Evolutionary conservation across 2,113 vertebrate genomes (phyloP).

Genomic region (Coregonus clupeaformis): DNA sequence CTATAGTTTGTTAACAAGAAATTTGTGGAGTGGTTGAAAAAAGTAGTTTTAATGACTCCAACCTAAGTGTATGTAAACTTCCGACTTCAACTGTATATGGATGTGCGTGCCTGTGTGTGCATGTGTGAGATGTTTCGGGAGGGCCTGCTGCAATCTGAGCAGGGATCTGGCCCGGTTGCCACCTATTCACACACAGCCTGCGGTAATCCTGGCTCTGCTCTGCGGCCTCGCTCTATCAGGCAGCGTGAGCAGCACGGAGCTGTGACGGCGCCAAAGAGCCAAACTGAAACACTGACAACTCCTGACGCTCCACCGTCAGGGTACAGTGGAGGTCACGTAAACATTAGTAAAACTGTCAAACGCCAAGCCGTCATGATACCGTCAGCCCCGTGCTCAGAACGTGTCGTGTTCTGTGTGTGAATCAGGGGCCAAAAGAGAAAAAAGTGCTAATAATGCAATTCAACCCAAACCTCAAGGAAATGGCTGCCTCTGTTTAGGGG

Average conservation of each 20-base stretch:
- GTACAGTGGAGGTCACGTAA: slow-evolving; percentile 7
- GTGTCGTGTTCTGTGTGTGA: background rate
- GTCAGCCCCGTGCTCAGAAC: background rate
- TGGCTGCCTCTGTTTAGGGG: slow-evolving; percentile 24
- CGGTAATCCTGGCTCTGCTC: background rate
- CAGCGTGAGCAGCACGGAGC: background rate
- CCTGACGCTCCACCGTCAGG: slow-evolving; percentile 5
- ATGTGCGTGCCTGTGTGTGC: background rate
- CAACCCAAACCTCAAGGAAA: slow-evolving; percentile 28
- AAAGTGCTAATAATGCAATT: slow-evolving; percentile 33
- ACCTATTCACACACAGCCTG: background rate
- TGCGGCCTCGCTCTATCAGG: background rate
- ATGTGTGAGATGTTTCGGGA: background rate
- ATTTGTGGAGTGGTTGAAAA: too few relatives aligned
- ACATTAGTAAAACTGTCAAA: slow-evolving; percentile 22
- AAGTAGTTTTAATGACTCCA: too few relatives aligned
- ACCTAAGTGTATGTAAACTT: too few relatives aligned
- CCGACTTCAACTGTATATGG: too few relatives aligned
- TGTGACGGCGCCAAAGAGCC: slow-evolving; percentile 3
- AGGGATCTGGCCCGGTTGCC: background rate
- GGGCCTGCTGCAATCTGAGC: background rate
- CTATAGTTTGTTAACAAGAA: too few relatives aligned
- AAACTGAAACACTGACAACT: background rate
- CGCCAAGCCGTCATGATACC: background rate
- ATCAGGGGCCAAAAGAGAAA: background rate